A percentile compares a stretch with the other conserved stretches of the same genome.
Conservation (phyloP, 2,888 invertebrate species). For the Aspidapion aeneum region DNA sequence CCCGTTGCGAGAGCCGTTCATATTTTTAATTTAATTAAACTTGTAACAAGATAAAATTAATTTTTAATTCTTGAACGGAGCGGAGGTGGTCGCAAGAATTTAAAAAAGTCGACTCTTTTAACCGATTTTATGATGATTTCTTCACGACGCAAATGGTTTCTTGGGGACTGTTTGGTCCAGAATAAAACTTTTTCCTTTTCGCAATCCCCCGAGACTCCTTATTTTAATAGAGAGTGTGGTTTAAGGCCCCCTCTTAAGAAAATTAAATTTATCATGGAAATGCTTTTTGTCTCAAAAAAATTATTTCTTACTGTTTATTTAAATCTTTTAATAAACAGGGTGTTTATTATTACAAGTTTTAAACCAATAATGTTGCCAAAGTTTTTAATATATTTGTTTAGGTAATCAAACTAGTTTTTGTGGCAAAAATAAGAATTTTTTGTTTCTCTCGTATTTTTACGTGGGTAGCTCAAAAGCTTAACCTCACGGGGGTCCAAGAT, state of each 20-base stretch:
- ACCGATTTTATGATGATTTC: conserved; percentile 40
- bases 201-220: conserved; percentile 44
- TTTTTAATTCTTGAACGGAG: conserved; percentile 47
- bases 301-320: too few relatives aligned
- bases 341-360: too few relatives aligned
- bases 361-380: too few relatives aligned
- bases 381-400: too few relatives aligned
- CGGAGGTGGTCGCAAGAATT: conserved; percentile 38
- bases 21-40: conserved; percentile 48
- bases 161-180: conserved; percentile 44
- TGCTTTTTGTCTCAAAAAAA: neutral
- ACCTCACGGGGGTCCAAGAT: too few relatives aligned
- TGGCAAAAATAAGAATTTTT: too few relatives aligned
- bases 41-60: conserved; percentile 50
- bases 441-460: too few relatives aligned
- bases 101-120: conserved; percentile 38
- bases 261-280: neutral
- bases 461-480: too few relatives aligned
- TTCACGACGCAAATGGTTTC: conserved; percentile 38
- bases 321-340: too few relatives aligned
- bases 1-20: conserved; percentile 41
- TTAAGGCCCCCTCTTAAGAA: neutral
- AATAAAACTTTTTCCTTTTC: conserved; percentile 42
- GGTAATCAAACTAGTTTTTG: too few relatives aligned
- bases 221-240: conserved; percentile 43